phyloP scores from a whole-genome alignment of 92 coral and sea anemone species.

The Nematostella vectensis region DNA sequence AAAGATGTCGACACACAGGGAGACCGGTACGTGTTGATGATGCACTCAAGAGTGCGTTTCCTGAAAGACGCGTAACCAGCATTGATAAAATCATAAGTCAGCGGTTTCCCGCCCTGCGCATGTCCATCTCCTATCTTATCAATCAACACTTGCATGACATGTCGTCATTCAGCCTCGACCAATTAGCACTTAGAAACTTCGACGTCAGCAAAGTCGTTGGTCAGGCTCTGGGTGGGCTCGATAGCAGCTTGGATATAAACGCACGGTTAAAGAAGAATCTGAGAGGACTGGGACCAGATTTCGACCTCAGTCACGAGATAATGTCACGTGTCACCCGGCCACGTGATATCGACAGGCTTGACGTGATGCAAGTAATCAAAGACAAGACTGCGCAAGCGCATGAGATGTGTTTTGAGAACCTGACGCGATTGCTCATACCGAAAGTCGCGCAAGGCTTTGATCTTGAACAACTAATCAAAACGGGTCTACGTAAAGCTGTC shows the following conservation, averaged over 20 bases:
- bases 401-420: background rate
- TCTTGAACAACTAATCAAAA: conserved; percentile 10
- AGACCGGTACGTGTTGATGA: conserved; percentile 2
- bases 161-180: background rate
- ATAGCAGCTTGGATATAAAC: conserved; percentile 14
- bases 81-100: conserved; percentile 15
- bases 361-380: background rate
- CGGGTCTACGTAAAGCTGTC: conserved; percentile 2
- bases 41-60: conserved; percentile 1
- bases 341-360: background rate
- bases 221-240: no score
- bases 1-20: background rate
- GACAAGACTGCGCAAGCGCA: background rate
- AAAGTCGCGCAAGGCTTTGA: conserved; percentile 7
- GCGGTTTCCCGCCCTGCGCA: conserved; percentile 6
- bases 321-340: background rate
- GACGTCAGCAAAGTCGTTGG: conserved; percentile 10
- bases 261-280: background rate
- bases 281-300: conserved; percentile 5
- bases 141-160: conserved; percentile 6
- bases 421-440: background rate
- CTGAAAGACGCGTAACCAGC: background rate
- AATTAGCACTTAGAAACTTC: background rate
- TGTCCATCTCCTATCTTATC: conserved; percentile 1
- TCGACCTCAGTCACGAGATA: conserved; percentile 8